Evolutionary conservation across 1,140 invertebrate species (phyloP), one percentile per base, ranked within the genome.

Genomic region (Drosophila kepulauana): DNA sequence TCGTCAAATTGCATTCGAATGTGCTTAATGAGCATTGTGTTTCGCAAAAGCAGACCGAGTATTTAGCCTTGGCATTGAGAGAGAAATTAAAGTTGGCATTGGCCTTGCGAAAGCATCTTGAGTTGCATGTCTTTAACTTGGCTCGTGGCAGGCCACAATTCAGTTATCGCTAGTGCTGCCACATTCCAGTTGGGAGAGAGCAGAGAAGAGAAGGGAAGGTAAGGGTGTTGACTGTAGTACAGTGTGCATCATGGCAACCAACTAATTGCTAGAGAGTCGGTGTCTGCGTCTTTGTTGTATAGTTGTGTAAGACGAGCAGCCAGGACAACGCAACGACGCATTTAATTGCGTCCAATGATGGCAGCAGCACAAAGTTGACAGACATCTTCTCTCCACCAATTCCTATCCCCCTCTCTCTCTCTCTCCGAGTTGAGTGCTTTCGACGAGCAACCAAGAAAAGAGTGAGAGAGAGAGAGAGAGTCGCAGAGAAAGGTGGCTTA

Each of bases 301-400:
- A 6, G 11, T 48, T 46, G 11, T 33, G 45, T 28, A 35, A 2
- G n/a, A 10, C 41, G 7, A 28, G 54, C 33, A 58, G 30, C 13
- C 33, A 15, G 62, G 6, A 28, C 16, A 48, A 38, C n/a, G 62
- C 33, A 52, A 48, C 49, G 62, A 62, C 62, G 38, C 48, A 56
- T 67, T 67, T 67, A 67, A 67, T 67, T 67, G 64, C 56, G 64
- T 57, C 51, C 48, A 10, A 30, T 48, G 64, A 46, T 20, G 51
- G 48, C 48, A 52, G 35, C 49, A 43, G 41, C 30, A 25, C 33
- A 54, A 41, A 54, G 33, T 11, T 16, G 35, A 64, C 38, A 25
- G 58, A 48, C 45, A 20, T 5, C 62, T n/a, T 1, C 13, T 45
- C 41, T 5, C 13, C 20, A 20, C 20, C 20, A 2, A 20, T 20